Evolutionary conservation across 2,888 invertebrate species (phyloP).

Genomic region (Synergus laeviventris): DNA sequence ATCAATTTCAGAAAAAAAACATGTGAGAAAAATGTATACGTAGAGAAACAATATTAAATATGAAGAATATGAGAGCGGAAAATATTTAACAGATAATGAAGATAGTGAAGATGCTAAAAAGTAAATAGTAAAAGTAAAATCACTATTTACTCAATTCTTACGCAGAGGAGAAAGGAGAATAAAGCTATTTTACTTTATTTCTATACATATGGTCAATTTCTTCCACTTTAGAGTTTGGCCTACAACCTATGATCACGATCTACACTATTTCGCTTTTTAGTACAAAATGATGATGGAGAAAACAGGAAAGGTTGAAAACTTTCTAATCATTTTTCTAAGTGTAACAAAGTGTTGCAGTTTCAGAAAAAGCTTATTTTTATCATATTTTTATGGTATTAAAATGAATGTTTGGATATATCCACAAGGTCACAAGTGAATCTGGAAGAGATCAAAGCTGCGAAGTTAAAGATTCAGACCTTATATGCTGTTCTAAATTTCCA

Average conservation of each 20-base stretch:
- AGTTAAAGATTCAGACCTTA: slow-evolving; percentile 16
- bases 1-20: background rate
- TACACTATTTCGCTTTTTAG: slow-evolving; percentile 17
- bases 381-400: too few relatives aligned
- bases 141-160: background rate
- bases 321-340: background rate
- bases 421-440: background rate
- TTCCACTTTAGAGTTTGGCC: slow-evolving; percentile 3
- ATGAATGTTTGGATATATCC: background rate
- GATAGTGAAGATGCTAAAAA: background rate
- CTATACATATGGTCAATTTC: slow-evolving; percentile 18
- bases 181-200: background rate
- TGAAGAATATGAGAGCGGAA: background rate
- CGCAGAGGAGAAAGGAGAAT: slow-evolving; percentile 1
- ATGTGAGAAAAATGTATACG: slow-evolving; percentile 14
- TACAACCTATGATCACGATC: slow-evolving; percentile 13
- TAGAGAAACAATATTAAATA: too few relatives aligned
- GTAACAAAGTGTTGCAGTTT: background rate
- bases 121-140: background rate
- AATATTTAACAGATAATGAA: background rate
- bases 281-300: background rate
- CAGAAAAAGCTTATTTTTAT: too few relatives aligned
- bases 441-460: background rate
- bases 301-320: slow-evolving; percentile 10
- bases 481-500: slow-evolving; percentile 29